These are phyloP conservation scores for Melanaphis sacchari DNA, from an alignment of 1,140 invertebrate genomes.

Conservation along the genomic window DNA sequence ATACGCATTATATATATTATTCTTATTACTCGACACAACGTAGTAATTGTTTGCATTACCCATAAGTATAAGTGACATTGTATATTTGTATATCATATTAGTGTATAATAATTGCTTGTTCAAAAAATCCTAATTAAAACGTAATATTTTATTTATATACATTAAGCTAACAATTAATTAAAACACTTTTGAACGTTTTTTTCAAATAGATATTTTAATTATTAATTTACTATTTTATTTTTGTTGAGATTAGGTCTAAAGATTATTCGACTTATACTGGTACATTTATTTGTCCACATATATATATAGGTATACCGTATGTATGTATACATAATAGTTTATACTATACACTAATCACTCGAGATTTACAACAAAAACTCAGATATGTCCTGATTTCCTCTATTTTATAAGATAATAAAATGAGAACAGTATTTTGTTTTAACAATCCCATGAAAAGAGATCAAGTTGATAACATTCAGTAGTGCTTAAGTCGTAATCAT, in stretches of 20 bases:
- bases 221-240: neutral
- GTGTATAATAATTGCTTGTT: too few species aligned
- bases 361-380: neutral
- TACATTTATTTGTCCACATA: neutral
- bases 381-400: neutral
- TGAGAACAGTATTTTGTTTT: conserved; percentile 22
- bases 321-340: neutral
- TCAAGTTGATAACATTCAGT: neutral
- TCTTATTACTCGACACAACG: too few species aligned
- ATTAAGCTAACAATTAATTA: neutral
- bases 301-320: neutral
- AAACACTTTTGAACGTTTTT: neutral
- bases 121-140: neutral
- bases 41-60: neutral
- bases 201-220: neutral
- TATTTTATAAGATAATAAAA: conserved; percentile 25
- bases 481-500: neutral
- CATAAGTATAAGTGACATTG: neutral
- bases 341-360: neutral
- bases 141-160: too few species aligned
- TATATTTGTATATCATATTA: too few species aligned
- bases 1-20: neutral
- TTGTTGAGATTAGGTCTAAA: neutral
- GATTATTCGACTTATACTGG: neutral
- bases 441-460: neutral